Evolutionary conservation across 2,888 invertebrate species (phyloP), one percentile per base, ranked within the genome.

Genomic region (Melikaiella ostensackeni): DNA sequence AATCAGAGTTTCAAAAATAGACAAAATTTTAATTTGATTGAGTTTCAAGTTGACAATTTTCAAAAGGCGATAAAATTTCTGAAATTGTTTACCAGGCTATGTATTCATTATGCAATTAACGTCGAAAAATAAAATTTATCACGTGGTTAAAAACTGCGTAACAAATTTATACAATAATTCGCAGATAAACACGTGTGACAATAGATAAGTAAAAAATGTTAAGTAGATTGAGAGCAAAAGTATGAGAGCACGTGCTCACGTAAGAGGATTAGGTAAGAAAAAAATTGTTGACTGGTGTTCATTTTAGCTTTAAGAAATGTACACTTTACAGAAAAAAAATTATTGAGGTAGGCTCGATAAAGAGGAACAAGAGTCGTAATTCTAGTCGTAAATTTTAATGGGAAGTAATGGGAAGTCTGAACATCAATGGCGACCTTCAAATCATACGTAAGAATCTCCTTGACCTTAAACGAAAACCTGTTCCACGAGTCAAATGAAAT

Each of bases 391-490:
- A 57, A 57, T 57, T 24, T 11, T 57, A 57, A 42, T 38, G 38
- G 35, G 35, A 19, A 55, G 55, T 21, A n/a, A 55, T 55, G 21
- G 55, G 21, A 55, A 55, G 21, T 55, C 55, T 55, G 55, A 46
- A 19, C 46, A 46, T 46, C 46, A 46, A 19, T 50, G 50, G n/a
- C 50, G 50, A 57, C 57, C 57, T 57, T 57, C 21, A 57, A 57
- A 24, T 57, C 21, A 57, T 57, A 24, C 50, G 50, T 50, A 50
- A 50, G 50, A 50, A n/a, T 57, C 57, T 21, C 57, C 62, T 62
- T 62, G 33, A 62, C 33, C 33, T n/a, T 30, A 62, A 33, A 30
- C n/a, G 7, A 62, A 35, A 62, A 62, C 62, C 62, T 62, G 62
- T 62, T 62, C n/a, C 33, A n/a, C 3, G 30, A 33, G 30, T 27